Percentiles rank a stretch among this genome's conserved stretches.
Evolutionary conservation across 2,113 vertebrate genomes (phyloP).

Genomic region (Passer domesticus): DNA sequence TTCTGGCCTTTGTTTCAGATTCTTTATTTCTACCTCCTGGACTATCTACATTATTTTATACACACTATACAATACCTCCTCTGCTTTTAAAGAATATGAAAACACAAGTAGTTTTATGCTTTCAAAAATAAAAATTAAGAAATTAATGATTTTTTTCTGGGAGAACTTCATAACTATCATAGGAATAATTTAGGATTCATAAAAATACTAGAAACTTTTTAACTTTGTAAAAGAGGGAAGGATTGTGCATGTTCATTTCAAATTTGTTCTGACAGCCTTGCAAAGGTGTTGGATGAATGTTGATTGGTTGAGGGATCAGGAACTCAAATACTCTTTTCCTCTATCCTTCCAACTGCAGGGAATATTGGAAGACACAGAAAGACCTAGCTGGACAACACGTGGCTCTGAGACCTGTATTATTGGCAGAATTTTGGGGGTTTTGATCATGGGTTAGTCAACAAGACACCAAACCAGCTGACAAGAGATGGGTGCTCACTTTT

Average conservation of each 20-base stretch:
- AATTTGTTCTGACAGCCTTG: background rate
- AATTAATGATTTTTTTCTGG: background rate
- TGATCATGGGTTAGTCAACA: background rate
- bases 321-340: background rate
- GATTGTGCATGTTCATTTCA: background rate
- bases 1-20: background rate
- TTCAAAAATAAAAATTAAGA: background rate
- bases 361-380: background rate
- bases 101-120: fast-evolving
- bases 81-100: background rate
- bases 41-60: background rate
- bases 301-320: background rate
- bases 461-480: fast-evolving
- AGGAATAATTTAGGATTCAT: background rate
- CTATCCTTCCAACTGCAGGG: background rate
- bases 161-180: background rate
- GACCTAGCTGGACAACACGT: background rate
- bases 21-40: background rate
- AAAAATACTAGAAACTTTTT: background rate
- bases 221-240: background rate
- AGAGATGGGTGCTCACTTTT: background rate
- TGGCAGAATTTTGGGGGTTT: fast-evolving
- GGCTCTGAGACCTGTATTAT: background rate
- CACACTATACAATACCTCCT: background rate
- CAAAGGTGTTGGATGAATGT: background rate